A percentile compares a stretch with the other conserved stretches of the same genome.
Conservation (phyloP, 2,797 vertebrate genomes). For the Molossus molossus region DNA sequence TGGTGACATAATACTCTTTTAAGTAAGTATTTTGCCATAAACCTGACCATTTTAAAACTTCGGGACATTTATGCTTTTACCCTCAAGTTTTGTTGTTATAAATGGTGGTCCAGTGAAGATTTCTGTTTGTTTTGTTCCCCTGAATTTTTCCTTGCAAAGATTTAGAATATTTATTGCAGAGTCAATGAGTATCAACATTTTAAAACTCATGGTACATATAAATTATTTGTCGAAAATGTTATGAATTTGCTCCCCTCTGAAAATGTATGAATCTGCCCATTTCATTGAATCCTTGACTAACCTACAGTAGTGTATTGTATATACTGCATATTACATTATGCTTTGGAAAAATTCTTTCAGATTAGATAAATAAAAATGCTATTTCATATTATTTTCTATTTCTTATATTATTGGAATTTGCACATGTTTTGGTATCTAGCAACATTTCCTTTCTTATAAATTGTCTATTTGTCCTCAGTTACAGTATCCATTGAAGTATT, state of each 20-base stretch:
- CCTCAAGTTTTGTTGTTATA: neutral
- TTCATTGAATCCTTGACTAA: neutral
- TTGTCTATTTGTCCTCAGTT: neutral
- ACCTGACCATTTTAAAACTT: slow-evolving; percentile 7
- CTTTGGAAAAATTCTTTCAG: slow-evolving; percentile 1
- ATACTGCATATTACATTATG: neutral
- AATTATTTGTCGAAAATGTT: neutral
- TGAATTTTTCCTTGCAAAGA: neutral
- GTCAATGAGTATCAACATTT: neutral
- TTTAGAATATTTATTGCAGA: neutral
- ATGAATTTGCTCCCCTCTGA: neutral
- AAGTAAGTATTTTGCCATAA: slow-evolving; percentile 8
- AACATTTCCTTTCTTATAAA: neutral
- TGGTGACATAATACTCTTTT: neutral
- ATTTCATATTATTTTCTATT: slow-evolving; percentile 30
- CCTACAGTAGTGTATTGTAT: neutral
- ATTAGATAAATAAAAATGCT: neutral
- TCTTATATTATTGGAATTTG: neutral
- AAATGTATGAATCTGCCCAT: neutral
- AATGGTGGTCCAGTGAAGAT: neutral
- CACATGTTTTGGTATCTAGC: neutral
- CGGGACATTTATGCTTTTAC: neutral
- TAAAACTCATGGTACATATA: neutral
- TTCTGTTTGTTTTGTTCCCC: neutral
- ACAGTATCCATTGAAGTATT: neutral